Base-by-base conservation (phyloP, 2,888 invertebrate species). In the Spodoptera littoralis region DNA sequence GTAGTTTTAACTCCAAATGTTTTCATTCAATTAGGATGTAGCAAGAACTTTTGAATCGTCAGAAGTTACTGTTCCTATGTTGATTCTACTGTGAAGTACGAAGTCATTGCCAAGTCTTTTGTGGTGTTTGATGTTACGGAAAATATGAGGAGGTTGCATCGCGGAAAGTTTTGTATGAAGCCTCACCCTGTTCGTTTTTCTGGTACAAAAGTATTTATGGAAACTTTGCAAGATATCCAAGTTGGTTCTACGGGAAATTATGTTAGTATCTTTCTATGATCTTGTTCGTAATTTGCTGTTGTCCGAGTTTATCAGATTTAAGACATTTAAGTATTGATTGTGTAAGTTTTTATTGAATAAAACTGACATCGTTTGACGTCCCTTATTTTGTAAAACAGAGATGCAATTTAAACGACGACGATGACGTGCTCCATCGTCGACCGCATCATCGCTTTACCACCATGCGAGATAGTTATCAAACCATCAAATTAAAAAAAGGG, bases 11-110 rank as follows among this genome's bases (percentile, higher is more conserved):
- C 47, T 60, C 43, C 44, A 58, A 72, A 73, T 76, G 67, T 76
- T 73, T 76, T 76, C 73, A 63, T 73, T 72, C 67, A 76, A 73
- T 76, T 73, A 76, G 46, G 52, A 56, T 63, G 73, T 60, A n/a
- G 42, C 57, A 44, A 62, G 55, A 75, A 73, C 49, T 60, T 52
- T 42, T 9, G 60, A 71, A 64, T 64, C 53, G 56, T 61, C 54
- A 51, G 60, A 65, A 76, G 62, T 63, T 75, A 55, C 47, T 18
- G 47, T 45, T 52, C 50, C 53, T 46, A 6, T 73, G 68, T 73
- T 76, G 58, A 61, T 68, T 65, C 59, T 60, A 47, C 50, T 62
- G 47, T 61, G 11, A 60, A 70, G 56, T 62, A 57, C 59, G 47
- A 65, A 76, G 57, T 60, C 58, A 60, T 58, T 62, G 12, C n/a